Conservation (phyloP, 2,888 invertebrate species). For the Germaria angustata region DNA sequence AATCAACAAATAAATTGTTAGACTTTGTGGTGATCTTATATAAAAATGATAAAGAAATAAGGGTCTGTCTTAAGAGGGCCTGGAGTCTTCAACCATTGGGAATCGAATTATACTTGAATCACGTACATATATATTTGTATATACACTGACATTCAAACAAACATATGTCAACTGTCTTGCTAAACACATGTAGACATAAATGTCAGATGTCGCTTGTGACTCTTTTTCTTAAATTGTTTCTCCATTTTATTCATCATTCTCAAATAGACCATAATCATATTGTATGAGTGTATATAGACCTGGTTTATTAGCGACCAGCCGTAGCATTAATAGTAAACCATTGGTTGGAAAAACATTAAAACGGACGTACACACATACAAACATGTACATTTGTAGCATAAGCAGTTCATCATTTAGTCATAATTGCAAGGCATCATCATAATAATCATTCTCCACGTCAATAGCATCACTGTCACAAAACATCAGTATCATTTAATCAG, state of each 20-base stretch:
- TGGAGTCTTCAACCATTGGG: not conserved
- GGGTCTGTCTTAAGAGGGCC: too few species aligned
- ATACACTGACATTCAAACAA: conserved; percentile 40
- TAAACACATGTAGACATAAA: conserved; percentile 80
- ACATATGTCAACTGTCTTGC: conserved; percentile 77
- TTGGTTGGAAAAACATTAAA: not conserved
- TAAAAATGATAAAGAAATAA: too few species aligned
- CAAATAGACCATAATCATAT: conserved; percentile 64
- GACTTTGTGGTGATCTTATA: too few species aligned
- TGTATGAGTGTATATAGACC: conserved; percentile 1
- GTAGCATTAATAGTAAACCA: conserved; percentile 34
- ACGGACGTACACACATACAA: not conserved
- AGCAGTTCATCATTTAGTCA: conserved; percentile 66
- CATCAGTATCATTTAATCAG: conserved; percentile 28
- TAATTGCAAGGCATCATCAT: conserved; percentile 64
- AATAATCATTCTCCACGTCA: conserved; percentile 52
- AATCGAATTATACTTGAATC: conserved; percentile 17
- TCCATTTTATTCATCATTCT: conserved; percentile 37
- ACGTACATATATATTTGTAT: not conserved
- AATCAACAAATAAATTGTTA: too few species aligned
- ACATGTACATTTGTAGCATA: not conserved
- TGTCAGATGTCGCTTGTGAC: conserved; percentile 71
- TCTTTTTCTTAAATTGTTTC: conserved; percentile 44
- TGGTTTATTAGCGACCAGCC: conserved; percentile 40
- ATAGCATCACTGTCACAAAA: conserved; percentile 58